A percentile compares a stretch with the other conserved stretches of the same genome.
These are phyloP conservation scores for Allophyes oxyacanthae DNA, from an alignment of 2,888 invertebrate species.

Conservation along the genomic window DNA sequence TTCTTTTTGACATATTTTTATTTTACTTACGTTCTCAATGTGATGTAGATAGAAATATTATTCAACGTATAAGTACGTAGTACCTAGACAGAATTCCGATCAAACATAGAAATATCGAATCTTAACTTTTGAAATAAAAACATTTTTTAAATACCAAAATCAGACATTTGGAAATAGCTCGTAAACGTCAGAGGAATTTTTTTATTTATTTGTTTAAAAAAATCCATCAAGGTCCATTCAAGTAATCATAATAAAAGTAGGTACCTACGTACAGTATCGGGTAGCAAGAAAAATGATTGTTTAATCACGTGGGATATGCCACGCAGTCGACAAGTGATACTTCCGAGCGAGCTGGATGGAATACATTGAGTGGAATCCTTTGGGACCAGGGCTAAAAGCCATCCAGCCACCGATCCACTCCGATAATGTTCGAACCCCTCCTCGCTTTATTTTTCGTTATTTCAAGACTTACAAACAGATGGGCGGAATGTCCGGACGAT, in stretches of 20 bases:
- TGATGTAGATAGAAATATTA: too few relatives aligned
- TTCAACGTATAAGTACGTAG: too few relatives aligned
- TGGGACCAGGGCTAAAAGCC: constrained; percentile 69
- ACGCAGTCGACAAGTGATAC: constrained; percentile 44
- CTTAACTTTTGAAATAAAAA: too few relatives aligned
- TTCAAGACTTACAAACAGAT: constrained; percentile 55
- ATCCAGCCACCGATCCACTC: constrained; percentile 66
- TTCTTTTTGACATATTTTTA: too few relatives aligned
- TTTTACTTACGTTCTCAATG: too few relatives aligned
- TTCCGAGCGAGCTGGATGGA: constrained; percentile 61
- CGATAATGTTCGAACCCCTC: constrained; percentile 69
- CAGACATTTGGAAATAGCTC: not conserved
- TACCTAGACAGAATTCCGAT: too few relatives aligned
- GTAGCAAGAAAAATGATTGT: constrained; percentile 25
- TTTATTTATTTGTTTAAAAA: too few relatives aligned
- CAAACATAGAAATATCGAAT: too few relatives aligned
- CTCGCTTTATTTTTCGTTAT: constrained; percentile 66
- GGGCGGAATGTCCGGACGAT: constrained; percentile 30
- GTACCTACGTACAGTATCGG: not conserved
- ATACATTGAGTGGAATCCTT: constrained; percentile 61
- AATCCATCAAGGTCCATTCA: not conserved
- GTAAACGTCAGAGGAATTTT: too few relatives aligned
- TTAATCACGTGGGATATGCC: constrained; percentile 36
- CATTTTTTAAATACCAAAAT: not conserved
- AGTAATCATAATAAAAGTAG: too few relatives aligned